Evolutionary conservation across 2,797 vertebrate genomes (phyloP).

Genomic region (Allobates femoralis): DNA sequence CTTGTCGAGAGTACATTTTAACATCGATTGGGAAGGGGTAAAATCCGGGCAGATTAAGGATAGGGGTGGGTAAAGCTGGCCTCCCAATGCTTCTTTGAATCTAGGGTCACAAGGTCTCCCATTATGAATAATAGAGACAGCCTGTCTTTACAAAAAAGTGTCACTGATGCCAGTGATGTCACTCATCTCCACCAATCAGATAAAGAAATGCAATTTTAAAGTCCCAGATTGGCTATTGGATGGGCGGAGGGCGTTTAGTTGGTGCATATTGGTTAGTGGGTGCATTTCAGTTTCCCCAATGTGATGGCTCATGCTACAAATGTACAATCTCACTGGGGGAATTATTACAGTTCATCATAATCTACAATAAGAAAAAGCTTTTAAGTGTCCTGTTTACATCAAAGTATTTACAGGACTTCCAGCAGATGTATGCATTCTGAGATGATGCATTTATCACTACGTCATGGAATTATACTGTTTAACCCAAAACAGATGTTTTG

Average conservation of each 20-base stretch:
- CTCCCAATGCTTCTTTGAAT: too few relatives aligned
- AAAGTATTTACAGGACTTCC: constrained; percentile 22
- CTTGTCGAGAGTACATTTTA: too few relatives aligned
- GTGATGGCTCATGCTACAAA: not conserved
- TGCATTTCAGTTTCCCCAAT: not conserved
- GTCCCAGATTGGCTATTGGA: too few relatives aligned
- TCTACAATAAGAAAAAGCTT: constrained; percentile 25
- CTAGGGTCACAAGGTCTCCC: too few relatives aligned
- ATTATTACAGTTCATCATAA: not conserved
- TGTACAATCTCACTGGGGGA: not conserved
- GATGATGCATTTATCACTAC: constrained; percentile 19
- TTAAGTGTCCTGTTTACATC: constrained; percentile 15
- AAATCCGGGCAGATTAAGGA: too few relatives aligned
- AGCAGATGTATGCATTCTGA: constrained; percentile 19
- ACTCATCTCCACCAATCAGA: not conserved
- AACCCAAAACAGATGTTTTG: constrained; percentile 33
- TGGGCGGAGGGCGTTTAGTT: too few relatives aligned
- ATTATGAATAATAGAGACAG: too few relatives aligned
- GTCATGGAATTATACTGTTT: constrained; percentile 36
- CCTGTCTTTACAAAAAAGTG: not conserved
- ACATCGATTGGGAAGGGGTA: too few relatives aligned
- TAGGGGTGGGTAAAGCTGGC: too few relatives aligned
- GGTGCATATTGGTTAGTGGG: too few relatives aligned
- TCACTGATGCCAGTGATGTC: not conserved
- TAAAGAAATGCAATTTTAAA: not conserved